phyloP scores from a whole-genome alignment of 2,797 vertebrate genomes.

The Channallabes apus region DNA sequence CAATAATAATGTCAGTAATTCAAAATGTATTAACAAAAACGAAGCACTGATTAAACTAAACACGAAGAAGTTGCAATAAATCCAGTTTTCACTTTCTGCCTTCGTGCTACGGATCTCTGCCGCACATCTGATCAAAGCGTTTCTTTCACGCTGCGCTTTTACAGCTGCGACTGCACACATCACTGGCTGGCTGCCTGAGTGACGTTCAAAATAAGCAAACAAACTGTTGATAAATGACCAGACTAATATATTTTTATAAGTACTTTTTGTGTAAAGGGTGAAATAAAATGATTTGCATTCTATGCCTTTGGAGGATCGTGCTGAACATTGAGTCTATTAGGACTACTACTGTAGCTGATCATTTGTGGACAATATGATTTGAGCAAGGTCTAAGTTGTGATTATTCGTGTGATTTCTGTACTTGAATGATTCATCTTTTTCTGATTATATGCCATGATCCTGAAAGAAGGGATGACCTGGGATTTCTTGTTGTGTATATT shows the following conservation, averaged over 20 bases:
- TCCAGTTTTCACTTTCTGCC: background rate
- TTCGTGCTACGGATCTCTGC: background rate
- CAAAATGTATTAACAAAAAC: background rate
- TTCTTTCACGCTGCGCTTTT: conserved; percentile 19
- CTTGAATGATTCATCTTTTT: background rate
- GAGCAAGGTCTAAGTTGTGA: too few relatives aligned
- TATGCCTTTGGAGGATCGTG: background rate
- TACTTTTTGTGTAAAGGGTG: background rate
- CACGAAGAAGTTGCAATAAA: background rate
- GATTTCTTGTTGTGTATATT: background rate
- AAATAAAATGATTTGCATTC: background rate
- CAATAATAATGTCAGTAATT: background rate
- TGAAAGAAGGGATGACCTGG: background rate
- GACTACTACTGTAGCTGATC: background rate
- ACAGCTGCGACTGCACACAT: conserved; percentile 26
- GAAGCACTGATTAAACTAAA: background rate
- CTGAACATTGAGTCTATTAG: background rate
- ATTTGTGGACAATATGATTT: background rate
- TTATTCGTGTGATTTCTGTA: background rate
- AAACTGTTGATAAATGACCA: conserved; percentile 27
- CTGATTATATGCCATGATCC: background rate
- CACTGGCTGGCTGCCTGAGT: conserved; percentile 27
- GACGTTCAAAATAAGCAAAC: conserved; percentile 26
- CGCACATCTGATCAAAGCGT: conserved; percentile 1
- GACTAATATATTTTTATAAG: conserved; percentile 8